A percentile compares a stretch with the other conserved stretches of the same genome.
Conservation (phyloP, 2,888 invertebrate genomes). For the Lasioglossum vierecki region DNA sequence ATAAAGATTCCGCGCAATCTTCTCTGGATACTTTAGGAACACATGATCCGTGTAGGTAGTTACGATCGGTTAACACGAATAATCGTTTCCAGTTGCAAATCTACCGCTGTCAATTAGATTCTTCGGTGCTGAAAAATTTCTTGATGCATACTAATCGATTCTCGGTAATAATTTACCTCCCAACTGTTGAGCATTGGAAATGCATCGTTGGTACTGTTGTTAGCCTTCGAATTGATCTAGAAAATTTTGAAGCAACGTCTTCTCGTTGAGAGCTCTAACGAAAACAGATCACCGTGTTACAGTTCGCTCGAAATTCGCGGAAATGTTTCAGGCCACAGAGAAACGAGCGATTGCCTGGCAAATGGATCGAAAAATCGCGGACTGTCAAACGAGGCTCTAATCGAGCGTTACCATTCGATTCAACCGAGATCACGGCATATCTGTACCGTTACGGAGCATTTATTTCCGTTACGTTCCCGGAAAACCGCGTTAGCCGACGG, state of each 20-base stretch:
- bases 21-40: neutral
- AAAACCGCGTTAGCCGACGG: conserved; percentile 4
- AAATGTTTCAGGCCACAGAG: neutral
- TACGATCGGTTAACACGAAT: neutral
- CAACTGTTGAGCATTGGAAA: neutral
- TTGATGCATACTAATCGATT: neutral
- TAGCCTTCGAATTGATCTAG: neutral
- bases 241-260: neutral
- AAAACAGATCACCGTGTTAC: neutral
- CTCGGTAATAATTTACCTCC: neutral
- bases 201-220: neutral
- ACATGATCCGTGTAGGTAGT: neutral
- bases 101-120: neutral
- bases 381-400: neutral
- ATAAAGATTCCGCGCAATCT: neutral
- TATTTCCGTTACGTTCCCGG: conserved; percentile 45
- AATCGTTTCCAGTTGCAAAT: neutral
- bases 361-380: neutral
- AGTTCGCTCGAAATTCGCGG: neutral
- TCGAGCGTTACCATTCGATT: conserved; percentile 19
- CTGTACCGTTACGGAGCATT: conserved; percentile 38
- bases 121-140: neutral
- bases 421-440: conserved; percentile 15
- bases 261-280: too few relatives aligned
- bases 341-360: neutral